These are phyloP conservation scores for Melanocharis versteri DNA, from an alignment of 2,113 vertebrate genomes.

Conservation along the genomic window DNA sequence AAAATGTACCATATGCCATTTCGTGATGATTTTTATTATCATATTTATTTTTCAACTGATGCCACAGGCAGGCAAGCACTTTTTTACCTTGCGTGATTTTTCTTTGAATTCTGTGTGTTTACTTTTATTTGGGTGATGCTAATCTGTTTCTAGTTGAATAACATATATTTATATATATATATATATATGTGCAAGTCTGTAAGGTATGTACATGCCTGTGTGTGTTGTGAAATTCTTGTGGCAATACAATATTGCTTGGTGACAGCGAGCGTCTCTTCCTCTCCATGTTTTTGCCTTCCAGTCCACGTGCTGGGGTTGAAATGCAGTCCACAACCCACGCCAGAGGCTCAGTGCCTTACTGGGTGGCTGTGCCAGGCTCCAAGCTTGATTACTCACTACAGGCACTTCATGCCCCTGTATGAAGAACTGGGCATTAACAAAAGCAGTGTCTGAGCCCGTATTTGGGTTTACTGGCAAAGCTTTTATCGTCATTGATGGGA, in stretches of 20 bases:
- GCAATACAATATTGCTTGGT: background rate
- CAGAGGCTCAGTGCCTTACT: background rate
- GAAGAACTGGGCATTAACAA: background rate
- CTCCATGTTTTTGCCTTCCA: background rate
- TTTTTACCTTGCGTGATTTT: constrained; percentile 18
- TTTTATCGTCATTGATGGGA: background rate
- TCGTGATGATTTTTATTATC: constrained; percentile 10
- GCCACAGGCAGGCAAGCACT: background rate
- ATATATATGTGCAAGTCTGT: background rate
- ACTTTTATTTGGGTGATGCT: background rate
- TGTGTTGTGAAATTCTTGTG: background rate
- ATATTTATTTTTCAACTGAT: constrained; percentile 17
- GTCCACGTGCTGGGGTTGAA: background rate
- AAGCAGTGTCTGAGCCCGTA: background rate
- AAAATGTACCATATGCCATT: constrained; percentile 52
- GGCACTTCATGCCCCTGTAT: background rate
- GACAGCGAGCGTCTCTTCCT: background rate
- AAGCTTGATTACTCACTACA: background rate
- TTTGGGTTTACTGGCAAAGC: background rate
- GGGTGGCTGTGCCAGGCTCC: background rate
- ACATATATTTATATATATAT: too few species aligned
- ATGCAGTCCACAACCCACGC: background rate
- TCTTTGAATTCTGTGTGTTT: background rate
- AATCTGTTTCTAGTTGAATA: background rate
- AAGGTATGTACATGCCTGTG: background rate